A percentile compares a stretch with the other conserved stretches of the same genome.
These are phyloP conservation scores for Xenopus petersii DNA, from an alignment of 2,797 vertebrate species.

Conservation along the genomic window DNA sequence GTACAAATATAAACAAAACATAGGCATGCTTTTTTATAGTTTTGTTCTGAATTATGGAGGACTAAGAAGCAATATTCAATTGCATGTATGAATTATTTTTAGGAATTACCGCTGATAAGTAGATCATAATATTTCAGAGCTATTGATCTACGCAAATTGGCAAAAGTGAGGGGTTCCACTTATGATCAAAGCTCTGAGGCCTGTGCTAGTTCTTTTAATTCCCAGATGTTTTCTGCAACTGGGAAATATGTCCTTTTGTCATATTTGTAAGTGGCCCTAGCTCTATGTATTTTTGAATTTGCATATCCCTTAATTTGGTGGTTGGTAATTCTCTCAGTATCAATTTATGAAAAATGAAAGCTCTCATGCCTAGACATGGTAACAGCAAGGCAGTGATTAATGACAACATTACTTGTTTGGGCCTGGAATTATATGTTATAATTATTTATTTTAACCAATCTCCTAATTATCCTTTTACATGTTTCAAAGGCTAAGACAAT, in stretches of 20 bases:
- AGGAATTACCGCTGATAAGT: too few species aligned
- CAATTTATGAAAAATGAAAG: constrained; percentile 42
- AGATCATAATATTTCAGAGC: too few species aligned
- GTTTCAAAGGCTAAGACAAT: constrained; percentile 16
- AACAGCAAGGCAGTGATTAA: constrained; percentile 39
- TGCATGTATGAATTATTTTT: too few species aligned
- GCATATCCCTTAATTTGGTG: constrained; percentile 35
- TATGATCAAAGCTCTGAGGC: too few species aligned
- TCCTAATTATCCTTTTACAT: constrained; percentile 43
- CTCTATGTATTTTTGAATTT: constrained; percentile 34
- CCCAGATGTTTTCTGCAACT: too few species aligned
- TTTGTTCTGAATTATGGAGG: too few species aligned
- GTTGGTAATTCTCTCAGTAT: constrained; percentile 32
- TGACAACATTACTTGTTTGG: constrained; percentile 39
- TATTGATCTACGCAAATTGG: too few species aligned
- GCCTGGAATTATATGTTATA: constrained; percentile 39
- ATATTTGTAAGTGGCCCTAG: not conserved
- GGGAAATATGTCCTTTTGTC: not conserved
- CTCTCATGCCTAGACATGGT: constrained; percentile 38
- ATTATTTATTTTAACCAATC: constrained; percentile 44
- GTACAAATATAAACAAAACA: too few species aligned
- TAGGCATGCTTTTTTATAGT: too few species aligned
- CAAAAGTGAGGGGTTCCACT: too few species aligned
- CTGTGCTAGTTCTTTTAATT: too few species aligned
- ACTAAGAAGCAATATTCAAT: too few species aligned